phyloP scores from a whole-genome alignment of 2,888 invertebrate genomes.

The Petrolisthes cinctipes region DNA sequence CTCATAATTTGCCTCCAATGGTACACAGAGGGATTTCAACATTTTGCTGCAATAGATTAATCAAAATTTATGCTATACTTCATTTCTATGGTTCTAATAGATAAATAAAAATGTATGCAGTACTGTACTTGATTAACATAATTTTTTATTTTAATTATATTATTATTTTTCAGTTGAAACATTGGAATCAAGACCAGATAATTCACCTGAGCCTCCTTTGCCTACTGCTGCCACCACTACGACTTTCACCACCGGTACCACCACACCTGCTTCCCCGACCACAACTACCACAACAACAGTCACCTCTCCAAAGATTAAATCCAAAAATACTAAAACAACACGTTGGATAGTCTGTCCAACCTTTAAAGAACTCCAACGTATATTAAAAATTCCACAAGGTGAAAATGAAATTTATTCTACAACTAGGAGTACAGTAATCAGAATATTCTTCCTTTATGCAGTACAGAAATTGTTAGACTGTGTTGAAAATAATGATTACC shows the following conservation, averaged over 20 bases:
- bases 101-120: no score
- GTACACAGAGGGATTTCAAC: no score
- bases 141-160: no score
- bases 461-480: no score
- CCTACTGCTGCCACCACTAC: background rate
- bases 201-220: background rate
- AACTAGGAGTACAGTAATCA: no score
- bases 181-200: background rate
- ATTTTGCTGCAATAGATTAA: no score
- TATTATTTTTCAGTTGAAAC: background rate
- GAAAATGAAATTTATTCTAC: background rate
- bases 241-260: background rate
- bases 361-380: conserved; percentile 29
- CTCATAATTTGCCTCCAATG: no score
- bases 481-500: no score
- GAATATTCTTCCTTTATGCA: no score
- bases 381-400: conserved; percentile 39
- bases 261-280: background rate
- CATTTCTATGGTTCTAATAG: no score
- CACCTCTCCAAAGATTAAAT: background rate
- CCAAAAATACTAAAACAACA: conserved; percentile 8
- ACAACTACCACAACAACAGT: background rate
- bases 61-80: no score
- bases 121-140: no score
- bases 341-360: conserved; percentile 49